Evolutionary conservation across 2,888 invertebrate species (phyloP).

Genomic region (Oscheius onirici): DNA sequence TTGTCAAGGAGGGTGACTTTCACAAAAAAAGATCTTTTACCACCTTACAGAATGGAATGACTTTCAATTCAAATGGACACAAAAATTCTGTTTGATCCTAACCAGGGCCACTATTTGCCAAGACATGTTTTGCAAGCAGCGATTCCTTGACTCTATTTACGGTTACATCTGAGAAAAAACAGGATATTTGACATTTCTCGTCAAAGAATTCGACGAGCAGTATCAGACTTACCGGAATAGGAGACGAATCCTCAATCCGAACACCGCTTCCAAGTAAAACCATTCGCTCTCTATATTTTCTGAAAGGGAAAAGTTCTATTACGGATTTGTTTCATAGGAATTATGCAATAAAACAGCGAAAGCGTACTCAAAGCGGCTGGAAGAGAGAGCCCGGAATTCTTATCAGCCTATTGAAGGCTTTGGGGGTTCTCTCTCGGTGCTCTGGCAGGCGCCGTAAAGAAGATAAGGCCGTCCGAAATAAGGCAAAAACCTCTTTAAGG

Average conservation of each 20-base stretch:
- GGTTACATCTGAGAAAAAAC: not conserved
- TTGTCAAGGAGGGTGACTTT: no score
- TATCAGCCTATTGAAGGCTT: slow-evolving; percentile 25
- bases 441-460: slow-evolving; percentile 30
- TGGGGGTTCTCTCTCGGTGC: no score
- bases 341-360: not conserved
- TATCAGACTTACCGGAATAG: slow-evolving; percentile 7
- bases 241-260: slow-evolving; percentile 5
- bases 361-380: not conserved
- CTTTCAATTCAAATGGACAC: not conserved
- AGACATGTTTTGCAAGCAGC: not conserved
- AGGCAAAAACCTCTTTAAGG: slow-evolving; percentile 5
- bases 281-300: not conserved
- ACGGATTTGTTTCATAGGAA: no score
- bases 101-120: no score
- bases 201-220: not conserved
- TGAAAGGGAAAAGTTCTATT: not conserved
- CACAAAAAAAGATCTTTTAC: no score
- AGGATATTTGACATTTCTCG: not conserved
- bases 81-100: not conserved
- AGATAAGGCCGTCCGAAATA: slow-evolving; percentile 20
- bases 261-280: slow-evolving; percentile 6
- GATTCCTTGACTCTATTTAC: not conserved
- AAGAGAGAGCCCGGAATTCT: not conserved
- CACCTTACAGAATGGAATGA: no score